phyloP scores from a whole-genome alignment of 2,888 invertebrate genomes.

The Drosophila bunnanda region DNA sequence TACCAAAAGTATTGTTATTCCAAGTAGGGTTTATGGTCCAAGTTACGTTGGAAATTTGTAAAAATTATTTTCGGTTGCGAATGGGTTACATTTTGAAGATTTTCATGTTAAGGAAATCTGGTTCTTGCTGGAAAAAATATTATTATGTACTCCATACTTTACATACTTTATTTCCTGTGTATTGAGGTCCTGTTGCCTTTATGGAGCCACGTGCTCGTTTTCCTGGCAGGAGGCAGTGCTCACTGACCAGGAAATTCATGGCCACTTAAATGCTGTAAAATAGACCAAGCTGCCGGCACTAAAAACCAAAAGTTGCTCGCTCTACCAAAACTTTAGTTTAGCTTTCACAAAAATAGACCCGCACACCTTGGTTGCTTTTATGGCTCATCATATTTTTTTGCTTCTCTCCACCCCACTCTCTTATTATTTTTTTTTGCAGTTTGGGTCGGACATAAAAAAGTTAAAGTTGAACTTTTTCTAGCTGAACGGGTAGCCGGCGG shows the following conservation, averaged over 20 bases:
- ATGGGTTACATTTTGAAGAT: too few relatives aligned
- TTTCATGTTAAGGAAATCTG: too few relatives aligned
- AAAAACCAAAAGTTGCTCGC: constrained; percentile 70
- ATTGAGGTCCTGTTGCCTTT: constrained; percentile 30
- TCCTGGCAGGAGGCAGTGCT: constrained; percentile 46
- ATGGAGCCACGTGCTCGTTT: constrained; percentile 54
- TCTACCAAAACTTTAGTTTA: constrained; percentile 60
- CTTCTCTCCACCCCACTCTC: background rate
- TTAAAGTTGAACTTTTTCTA: constrained; percentile 65
- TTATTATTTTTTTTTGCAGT: constrained; percentile 10
- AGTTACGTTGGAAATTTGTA: too few relatives aligned
- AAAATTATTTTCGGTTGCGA: too few relatives aligned
- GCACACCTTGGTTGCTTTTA: constrained; percentile 56
- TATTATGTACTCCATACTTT: too few relatives aligned
- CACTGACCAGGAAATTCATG: constrained; percentile 69
- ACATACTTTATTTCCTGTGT: background rate
- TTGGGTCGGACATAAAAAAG: constrained; percentile 71
- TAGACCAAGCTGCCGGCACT: constrained; percentile 72
- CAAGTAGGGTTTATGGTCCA: too few relatives aligned
- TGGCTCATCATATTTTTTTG: constrained; percentile 59
- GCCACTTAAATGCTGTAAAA: constrained; percentile 78
- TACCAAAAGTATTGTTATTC: too few relatives aligned
- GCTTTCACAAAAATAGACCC: constrained; percentile 24
- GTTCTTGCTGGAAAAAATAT: too few relatives aligned
- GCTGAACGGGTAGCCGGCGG: constrained; percentile 36